phyloP scores from a whole-genome alignment of 2,888 invertebrate species.

The Chrysina gloriosa region DNA sequence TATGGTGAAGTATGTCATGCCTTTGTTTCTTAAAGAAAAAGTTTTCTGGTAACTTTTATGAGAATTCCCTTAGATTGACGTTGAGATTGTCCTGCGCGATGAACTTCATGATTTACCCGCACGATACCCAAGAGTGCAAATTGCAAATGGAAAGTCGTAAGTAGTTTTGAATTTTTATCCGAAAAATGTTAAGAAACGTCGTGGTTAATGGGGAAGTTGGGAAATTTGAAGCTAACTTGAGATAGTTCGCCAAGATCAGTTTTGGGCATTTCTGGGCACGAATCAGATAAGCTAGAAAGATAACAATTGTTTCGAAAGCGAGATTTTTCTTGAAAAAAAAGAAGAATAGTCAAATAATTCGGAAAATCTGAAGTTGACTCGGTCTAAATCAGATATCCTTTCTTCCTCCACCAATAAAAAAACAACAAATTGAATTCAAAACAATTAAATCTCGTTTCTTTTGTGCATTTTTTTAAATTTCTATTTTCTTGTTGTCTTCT shows the following conservation, averaged over 20 bases:
- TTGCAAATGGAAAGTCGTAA: slow-evolving; percentile 95
- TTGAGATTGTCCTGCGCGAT: slow-evolving; percentile 90
- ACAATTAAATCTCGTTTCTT: slow-evolving; percentile 22
- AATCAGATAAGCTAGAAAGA: too few species aligned
- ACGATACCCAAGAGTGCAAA: slow-evolving; percentile 94
- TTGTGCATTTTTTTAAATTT: background rate
- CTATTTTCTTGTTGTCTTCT: slow-evolving; percentile 5
- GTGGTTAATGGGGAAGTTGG: too few species aligned
- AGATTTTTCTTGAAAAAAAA: too few species aligned
- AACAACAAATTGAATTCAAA: too few species aligned
- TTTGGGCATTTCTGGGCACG: too few species aligned
- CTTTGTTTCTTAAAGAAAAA: background rate
- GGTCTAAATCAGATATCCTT: too few species aligned
- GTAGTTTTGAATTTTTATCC: slow-evolving; percentile 63
- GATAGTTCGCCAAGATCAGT: too few species aligned
- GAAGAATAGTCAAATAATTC: too few species aligned
- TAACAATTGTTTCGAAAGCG: too few species aligned
- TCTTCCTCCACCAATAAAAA: too few species aligned
- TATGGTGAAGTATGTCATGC: slow-evolving; percentile 79
- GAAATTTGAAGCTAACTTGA: too few species aligned
- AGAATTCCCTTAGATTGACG: slow-evolving; percentile 72
- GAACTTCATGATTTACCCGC: slow-evolving; percentile 95
- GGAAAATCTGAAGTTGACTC: too few species aligned
- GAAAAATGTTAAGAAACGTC: background rate
- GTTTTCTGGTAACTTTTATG: background rate